Base-by-base conservation (phyloP, 1,140 invertebrate species). In the Trichogramma pretiosum region DNA sequence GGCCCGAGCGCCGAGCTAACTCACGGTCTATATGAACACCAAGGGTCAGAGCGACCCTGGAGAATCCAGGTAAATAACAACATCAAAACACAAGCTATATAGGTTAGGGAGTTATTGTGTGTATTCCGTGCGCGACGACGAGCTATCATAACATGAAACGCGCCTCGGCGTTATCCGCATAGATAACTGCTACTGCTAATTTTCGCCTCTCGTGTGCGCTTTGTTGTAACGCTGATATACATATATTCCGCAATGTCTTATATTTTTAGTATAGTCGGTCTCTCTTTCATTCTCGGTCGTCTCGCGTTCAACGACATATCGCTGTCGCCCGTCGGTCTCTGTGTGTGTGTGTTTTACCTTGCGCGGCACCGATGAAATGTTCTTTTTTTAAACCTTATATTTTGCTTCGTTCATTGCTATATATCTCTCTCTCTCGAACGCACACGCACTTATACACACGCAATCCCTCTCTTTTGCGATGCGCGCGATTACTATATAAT, bases 1-100 rank as follows among this genome's bases (percentile, higher is more conserved):
- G 13, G 26, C n/a, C n/a, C 7, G 24, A 28, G 5, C 24, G 11
- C 24, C 5, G 11, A 11, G 24, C 24, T 28, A 11, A 28, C 5
- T 61, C 51, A 52, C 60, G 50, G 64, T 72, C 68, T 70, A 72
- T 72, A n/a, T n/a, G 69, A 70, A 56, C 65, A 57, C 61, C 52
- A 67, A 70, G 67, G 61, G 64, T 59, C 65, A 68, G 67, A 62
- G 59, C 57, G 67, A 70, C 69, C 69, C 69, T 72, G 67, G 65
- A 55, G 66, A 71, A 69, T 69, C 69, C 68, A 72, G 69, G 69
- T 70, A 56, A 30, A 11, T 28, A 28, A 28, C 11, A 28, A 5
- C 24, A 7, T 7, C 5, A 5, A 28, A 5, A 28, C 24, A 28
- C 5, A 28, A 28, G n/a, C n/a, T n/a, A n/a, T n/a, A n/a, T n/a